Evolutionary conservation across 1,140 invertebrate species (phyloP), one percentile per base, ranked within the genome.

Genomic region (Reticulitermes speratus): DNA sequence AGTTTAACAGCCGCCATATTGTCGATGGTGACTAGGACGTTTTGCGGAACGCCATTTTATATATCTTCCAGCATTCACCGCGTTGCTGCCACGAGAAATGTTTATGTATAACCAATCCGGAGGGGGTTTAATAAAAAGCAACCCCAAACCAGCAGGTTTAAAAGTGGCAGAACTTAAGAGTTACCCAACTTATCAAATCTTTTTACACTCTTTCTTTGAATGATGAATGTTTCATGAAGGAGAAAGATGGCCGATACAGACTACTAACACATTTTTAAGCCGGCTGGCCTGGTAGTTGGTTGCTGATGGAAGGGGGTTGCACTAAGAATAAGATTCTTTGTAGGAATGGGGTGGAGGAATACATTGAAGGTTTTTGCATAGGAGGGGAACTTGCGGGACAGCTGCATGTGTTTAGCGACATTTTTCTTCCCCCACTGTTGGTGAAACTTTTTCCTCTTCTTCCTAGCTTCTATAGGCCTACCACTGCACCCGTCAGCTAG

Each of bases 151-250:
- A 30, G 65, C 65, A 30, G 25, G 65, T 75, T 75, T 75, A 75
- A 75, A 75, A 75, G 25, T 75, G 65, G 65, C 65, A 75, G 16
- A 65, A 65, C 21, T 21, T 65, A 48, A 65, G 65, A 75, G 25
- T 75, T 75, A 14, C n/a, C 65, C 65, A 75, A 75, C 65, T 75
- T 75, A 75, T 75, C 7, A 75, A 75, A 75, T 75, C 65, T 75
- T 16, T 75, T 75, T 75, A 75, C 65, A 75, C 65, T 75, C 25
- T 65, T 65, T 65, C 14, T 65, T 65, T 65, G 55, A 75, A 75
- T 75, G 65, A 75, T 75, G 65, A 75, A 75, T 75, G 65, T 75
- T 75, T 75, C 65, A 75, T 75, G 65, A 75, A 75, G 65, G 25
- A 75, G 65, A 65, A 23, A 65, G 59, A 65, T 25, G 25, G 65